Evolutionary conservation across 2,113 vertebrate genomes (phyloP).

Genomic region (Leucosticte australis): DNA sequence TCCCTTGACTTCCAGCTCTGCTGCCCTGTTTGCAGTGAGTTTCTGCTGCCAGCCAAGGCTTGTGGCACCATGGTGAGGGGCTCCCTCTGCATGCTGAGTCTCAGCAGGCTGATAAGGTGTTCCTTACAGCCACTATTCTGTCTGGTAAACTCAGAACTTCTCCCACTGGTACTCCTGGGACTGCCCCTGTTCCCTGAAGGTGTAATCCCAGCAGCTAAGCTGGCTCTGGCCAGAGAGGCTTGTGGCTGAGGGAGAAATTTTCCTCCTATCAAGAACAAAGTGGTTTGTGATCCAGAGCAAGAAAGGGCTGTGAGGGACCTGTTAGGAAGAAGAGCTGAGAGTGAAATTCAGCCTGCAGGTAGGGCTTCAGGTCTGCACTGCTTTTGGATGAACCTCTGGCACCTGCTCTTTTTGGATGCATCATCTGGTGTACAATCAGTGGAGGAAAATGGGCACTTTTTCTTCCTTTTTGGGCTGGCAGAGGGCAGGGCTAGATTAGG

Average conservation of each 20-base stretch:
- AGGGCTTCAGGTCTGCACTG: not conserved
- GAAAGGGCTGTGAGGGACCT: not conserved
- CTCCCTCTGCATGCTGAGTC: not conserved
- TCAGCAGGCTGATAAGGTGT: not conserved
- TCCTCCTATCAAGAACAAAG: not conserved
- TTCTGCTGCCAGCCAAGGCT: not conserved
- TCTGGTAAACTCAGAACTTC: not conserved
- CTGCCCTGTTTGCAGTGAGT: not conserved
- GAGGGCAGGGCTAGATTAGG: not conserved
- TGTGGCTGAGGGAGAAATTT: not conserved
- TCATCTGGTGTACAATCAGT: not conserved
- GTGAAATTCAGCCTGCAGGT: not conserved
- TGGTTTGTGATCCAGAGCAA: not conserved
- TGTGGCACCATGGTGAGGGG: rapidly evolving
- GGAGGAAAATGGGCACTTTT: not conserved
- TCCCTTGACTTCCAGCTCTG: not conserved
- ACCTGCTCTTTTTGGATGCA: not conserved
- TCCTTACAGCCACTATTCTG: not conserved
- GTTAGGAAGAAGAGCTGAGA: not conserved
- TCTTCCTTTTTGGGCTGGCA: not conserved
- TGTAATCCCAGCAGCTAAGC: not conserved
- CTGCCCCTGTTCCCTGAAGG: not conserved
- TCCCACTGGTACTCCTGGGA: not conserved
- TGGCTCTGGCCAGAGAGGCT: not conserved
- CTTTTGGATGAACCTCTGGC: not conserved